Evolutionary conservation across 1,140 invertebrate species (phyloP).

Genomic region (Schmidtea mediterranea): DNA sequence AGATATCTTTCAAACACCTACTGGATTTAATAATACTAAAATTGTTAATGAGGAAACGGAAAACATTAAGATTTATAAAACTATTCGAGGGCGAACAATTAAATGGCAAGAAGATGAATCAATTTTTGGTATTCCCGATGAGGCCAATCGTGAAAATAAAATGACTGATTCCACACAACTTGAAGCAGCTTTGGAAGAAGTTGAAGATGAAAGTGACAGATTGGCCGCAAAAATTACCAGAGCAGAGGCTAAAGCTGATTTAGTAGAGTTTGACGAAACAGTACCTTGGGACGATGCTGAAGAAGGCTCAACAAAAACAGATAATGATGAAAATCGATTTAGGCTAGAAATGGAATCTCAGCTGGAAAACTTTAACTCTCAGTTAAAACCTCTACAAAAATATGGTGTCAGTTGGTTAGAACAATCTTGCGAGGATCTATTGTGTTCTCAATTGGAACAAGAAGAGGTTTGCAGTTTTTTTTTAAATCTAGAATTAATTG

Average conservation of each 20-base stretch:
- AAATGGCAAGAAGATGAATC: too few relatives aligned
- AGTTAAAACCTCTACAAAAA: too few relatives aligned
- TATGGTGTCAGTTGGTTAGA: too few relatives aligned
- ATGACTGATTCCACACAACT: not conserved
- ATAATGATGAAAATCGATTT: too few relatives aligned
- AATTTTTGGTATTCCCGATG: not conserved
- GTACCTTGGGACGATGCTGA: not conserved
- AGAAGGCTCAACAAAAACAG: too few relatives aligned
- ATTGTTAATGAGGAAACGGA: not conserved
- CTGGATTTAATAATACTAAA: constrained; percentile 31
- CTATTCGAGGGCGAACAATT: too few relatives aligned
- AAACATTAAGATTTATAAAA: not conserved
- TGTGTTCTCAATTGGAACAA: too few relatives aligned
- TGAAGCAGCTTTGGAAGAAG: not conserved
- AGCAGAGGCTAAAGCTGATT: not conserved
- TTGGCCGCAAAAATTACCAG: not conserved
- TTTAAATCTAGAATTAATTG: too few relatives aligned
- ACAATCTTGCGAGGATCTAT: too few relatives aligned
- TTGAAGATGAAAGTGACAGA: constrained; percentile 1
- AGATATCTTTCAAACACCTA: constrained; percentile 48
- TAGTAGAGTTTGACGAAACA: constrained; percentile 4
- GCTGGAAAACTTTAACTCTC: too few relatives aligned
- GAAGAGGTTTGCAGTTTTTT: too few relatives aligned
- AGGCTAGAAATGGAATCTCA: too few relatives aligned
- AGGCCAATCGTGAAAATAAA: not conserved